Evolutionary conservation across 2,888 invertebrate genomes (phyloP), one percentile per base, ranked within the genome.

Genomic region (Tupiocoris notatus): DNA sequence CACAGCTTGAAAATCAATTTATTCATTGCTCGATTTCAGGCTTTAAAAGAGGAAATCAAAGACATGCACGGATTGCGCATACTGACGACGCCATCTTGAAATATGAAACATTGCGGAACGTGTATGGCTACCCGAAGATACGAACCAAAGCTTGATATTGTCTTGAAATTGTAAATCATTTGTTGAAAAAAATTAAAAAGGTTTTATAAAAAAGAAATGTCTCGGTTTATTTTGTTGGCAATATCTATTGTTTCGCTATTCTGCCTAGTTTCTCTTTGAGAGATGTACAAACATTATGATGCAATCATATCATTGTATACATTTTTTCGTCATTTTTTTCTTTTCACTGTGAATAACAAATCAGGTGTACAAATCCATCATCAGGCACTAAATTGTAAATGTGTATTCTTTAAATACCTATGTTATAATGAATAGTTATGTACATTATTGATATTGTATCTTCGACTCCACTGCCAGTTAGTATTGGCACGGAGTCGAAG

Each of bases 41-140:
- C 88, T 2, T 85, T 94, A 58, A 90, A 91, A 82, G 88, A 88
- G 80, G 91, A 94, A 85, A 93, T 94, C 79, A 91, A 91, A 81
- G 88, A 89, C 81, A 93, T 94, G 90, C 94, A 94, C 83, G 94
- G 94, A 7, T 86, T 94, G 71, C 87, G 92, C 79, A 92, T 94
- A 81, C 88, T 90, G 80, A 94, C 94, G 0, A 24, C 77, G 1
- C 71, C 76, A 1, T 12, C 67, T 1, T 68, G 58, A 68, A 25
- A 21, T n/a, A 18, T 16, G 16, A 59, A 7, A 59, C 18, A 59
- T 59, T 39, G 39, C 39, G n/a, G n/a, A n/a, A n/a, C n/a, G n/a
- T n/a, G n/a, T n/a, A n/a, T n/a, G n/a, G n/a, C 39, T 12, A 7
- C 39, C 3, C 39, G 39, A 7, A 7, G 39, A 39, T 39, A 3